Base-by-base conservation (phyloP, 2,888 invertebrate genomes). In the Lithodes maja region DNA sequence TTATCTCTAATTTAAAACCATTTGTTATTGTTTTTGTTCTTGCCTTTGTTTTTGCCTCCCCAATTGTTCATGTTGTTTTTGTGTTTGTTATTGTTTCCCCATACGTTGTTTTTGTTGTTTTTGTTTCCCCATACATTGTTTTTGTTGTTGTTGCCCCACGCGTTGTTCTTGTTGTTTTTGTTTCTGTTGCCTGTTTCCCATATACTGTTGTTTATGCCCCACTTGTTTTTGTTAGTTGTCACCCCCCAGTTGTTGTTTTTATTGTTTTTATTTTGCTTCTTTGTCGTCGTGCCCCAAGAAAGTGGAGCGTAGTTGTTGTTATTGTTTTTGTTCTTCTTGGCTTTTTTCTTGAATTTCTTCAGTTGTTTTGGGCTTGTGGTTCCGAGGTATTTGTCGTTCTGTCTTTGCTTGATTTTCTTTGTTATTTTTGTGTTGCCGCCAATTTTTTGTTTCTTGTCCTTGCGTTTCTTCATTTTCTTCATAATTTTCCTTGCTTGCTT, bases 401-500 rank as follows among this genome's bases (percentile, higher is more conserved):
- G 33, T 2, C 50, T 50, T 49, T 77, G 49, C 78, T 78, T 78
- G 15, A 50, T 50, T 1, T 79, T 15, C n/a, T 79, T 79, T 17
- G 17, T 79, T 2, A n/a, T 15, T 53, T 79, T 79, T 1, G 50
- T 50, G 17, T 79, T 79, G 7, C 5, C 3, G 53, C 54, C 9
- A n/a, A 12, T 52, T 78, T 52, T 50, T 9, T 3, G 7, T 71
- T 83, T 50, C 52, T 75, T 83, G 7, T 54, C 75, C 17, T 54
- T 74, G 74, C 3, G 17, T 3, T 53, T 55, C 33, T 33, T 33
- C 7, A 50, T 54, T 17, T 53, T 83, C 12, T 71, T 2, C 9
- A 5, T 53, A 7, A 52, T 17, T 52, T 52, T 83, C n/a, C n/a
- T 83, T 15, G 50, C 5, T n/a, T 83, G 50, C n/a, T 75, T 83